Evolutionary conservation across 2,888 invertebrate genomes (phyloP).

Genomic region (Stratiomys singularior): DNA sequence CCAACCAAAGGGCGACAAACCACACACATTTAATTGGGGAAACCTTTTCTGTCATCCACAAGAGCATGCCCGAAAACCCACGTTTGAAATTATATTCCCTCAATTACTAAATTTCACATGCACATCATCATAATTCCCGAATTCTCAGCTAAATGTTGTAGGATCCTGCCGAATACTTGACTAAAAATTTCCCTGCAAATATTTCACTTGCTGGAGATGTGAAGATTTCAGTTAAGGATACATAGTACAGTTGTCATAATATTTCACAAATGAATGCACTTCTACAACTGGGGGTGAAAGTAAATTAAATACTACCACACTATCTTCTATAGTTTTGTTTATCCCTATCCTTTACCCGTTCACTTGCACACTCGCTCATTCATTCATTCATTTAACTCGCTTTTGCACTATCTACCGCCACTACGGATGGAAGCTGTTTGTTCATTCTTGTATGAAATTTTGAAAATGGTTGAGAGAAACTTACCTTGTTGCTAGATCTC

Average conservation of each 20-base stretch:
- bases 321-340: not conserved
- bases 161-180: not conserved
- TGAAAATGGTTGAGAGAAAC: slow-evolving; percentile 52
- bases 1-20: no score
- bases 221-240: not conserved
- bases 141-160: no score
- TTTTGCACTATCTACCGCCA: no score
- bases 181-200: not conserved
- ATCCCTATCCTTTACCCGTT: not conserved
- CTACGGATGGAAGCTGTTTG: not conserved
- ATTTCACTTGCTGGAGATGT: not conserved
- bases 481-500: slow-evolving; percentile 85
- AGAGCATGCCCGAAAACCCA: no score
- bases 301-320: not conserved
- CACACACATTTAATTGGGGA: no score
- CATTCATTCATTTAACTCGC: not conserved
- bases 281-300: not conserved
- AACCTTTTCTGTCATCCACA: no score
- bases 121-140: no score
- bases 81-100: no score
- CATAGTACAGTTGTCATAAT: slow-evolving; percentile 16
- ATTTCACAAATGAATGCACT: slow-evolving; percentile 26
- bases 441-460: slow-evolving; percentile 15
- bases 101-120: no score
- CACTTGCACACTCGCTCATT: not conserved